Percentiles rank a stretch among this genome's conserved stretches.
phyloP scores from a whole-genome alignment of 1,140 invertebrate species.

The Brachionus calyciflorus region DNA sequence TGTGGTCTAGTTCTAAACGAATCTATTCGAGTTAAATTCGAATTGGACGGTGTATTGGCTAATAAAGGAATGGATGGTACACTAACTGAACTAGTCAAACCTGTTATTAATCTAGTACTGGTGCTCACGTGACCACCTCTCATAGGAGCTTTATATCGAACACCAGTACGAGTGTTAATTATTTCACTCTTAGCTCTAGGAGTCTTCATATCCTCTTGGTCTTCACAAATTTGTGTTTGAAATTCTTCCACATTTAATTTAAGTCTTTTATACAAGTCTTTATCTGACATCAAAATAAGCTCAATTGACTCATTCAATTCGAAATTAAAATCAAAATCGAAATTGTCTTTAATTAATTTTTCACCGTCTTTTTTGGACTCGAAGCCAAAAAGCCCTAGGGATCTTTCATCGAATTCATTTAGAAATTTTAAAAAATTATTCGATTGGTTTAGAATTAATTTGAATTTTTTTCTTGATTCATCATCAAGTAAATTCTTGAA shows the following conservation, averaged over 20 bases:
- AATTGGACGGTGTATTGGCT: neutral
- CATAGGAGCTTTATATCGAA: constrained; percentile 41
- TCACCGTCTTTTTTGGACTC: neutral
- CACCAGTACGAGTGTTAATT: constrained; percentile 30
- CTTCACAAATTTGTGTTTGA: neutral
- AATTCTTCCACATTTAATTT: constrained; percentile 11
- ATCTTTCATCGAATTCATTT: constrained; percentile 11
- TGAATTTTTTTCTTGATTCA: constrained; percentile 6
- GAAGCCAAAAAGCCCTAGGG: neutral
- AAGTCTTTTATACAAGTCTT: constrained; percentile 34
- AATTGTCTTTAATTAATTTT: neutral
- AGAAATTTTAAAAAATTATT: constrained; percentile 11
- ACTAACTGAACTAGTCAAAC: neutral
- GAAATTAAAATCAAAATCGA: neutral
- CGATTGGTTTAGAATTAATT: constrained; percentile 16
- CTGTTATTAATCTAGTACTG: neutral
- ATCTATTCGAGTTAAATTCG: neutral
- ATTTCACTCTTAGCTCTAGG: too few species aligned
- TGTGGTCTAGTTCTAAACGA: constrained; percentile 12
- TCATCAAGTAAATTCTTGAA: neutral
- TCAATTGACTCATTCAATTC: neutral
- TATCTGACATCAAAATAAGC: constrained; percentile 3
- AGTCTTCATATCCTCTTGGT: neutral
- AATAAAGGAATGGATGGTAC: neutral
- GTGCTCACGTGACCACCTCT: constrained; percentile 18